Evolutionary conservation across 1,140 invertebrate genomes (phyloP), one percentile per base, ranked within the genome.

Genomic region (Drosophila auraria): DNA sequence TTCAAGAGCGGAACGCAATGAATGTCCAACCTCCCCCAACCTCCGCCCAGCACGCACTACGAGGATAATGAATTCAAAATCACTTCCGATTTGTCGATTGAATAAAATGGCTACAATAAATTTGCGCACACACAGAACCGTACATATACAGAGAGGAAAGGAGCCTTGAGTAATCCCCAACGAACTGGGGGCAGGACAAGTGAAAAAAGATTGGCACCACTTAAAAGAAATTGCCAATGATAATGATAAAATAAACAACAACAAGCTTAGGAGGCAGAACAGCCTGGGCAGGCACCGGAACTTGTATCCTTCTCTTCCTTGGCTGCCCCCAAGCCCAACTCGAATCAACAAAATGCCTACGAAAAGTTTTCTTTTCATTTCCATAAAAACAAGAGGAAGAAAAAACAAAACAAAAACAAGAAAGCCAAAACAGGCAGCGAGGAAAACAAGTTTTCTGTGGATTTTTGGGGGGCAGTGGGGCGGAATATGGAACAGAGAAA

Each of bases 31-130:
- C n/a, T n/a, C 17, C 15, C 20, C 25, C 12, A 5, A 33, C 33
- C 14, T 20, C 7, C 8, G 2, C 20, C 5, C n/a, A 17, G 49
- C 17, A 53, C 66, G 53, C 75, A 56, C 87, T 56, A 15, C 33
- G 12, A 56, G 33, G 38, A 78, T 81, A 90, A 92, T 92, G 80
- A 81, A 91, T 84, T 91, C 90, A 90, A 83, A 87, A 90, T 92
- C 83, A 91, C 81, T 92, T 92, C 86, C 91, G 90, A 92, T 92
- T 92, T 92, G 91, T 92, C 91, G 91, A 92, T 92, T 92, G 91
- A 92, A 92, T 92, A 91, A 91, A 92, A 92, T 86, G 75, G 82
- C 91, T 77, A 79, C 87, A 86, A 91, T 91, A 91, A 91, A 91
- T 91, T 84, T 71, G 83, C 53, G 59, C 86, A 66, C 79, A 87